phyloP scores from a whole-genome alignment of 2,888 invertebrate species.

The Phaonia tiefii region DNA sequence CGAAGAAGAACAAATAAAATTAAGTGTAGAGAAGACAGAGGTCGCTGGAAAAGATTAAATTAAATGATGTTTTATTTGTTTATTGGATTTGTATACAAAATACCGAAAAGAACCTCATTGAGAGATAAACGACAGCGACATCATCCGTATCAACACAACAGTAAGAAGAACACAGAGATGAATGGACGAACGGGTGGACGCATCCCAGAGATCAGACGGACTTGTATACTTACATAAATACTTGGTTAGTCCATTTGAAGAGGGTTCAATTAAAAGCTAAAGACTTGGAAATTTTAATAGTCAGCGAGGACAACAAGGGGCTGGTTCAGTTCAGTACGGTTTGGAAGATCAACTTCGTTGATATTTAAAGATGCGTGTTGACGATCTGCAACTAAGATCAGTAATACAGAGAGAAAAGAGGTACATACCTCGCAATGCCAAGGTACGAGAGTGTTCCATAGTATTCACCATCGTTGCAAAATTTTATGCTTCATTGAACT shows the following conservation, averaged over 20 bases:
- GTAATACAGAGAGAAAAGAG: background rate
- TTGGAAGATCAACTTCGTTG: conserved; percentile 15
- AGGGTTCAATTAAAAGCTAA: conserved; percentile 30
- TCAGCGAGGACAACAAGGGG: conserved; percentile 8
- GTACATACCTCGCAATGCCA: background rate
- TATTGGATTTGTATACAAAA: conserved; percentile 58
- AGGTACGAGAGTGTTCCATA: background rate
- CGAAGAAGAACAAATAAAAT: conserved; percentile 27
- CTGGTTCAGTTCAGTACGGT: background rate
- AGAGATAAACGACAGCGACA: conserved; percentile 40
- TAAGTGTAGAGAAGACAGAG: conserved; percentile 27
- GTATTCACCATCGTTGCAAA: background rate
- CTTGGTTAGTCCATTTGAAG: conserved; percentile 8
- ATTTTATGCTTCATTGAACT: conserved; percentile 48
- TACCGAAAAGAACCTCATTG: conserved; percentile 28
- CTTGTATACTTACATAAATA: background rate
- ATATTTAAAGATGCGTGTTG: conserved; percentile 55
- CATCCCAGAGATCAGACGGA: conserved; percentile 15
- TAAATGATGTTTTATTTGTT: conserved; percentile 56
- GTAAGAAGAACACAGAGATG: conserved; percentile 25
- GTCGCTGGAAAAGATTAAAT: conserved; percentile 36
- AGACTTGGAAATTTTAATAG: conserved; percentile 10
- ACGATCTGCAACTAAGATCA: conserved; percentile 48
- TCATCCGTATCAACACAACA: conserved; percentile 37
- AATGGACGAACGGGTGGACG: conserved; percentile 5